A percentile compares a stretch with the other conserved stretches of the same genome.
Conservation (phyloP, 2,888 invertebrate genomes). For the Sphaerophoria taeniata region DNA sequence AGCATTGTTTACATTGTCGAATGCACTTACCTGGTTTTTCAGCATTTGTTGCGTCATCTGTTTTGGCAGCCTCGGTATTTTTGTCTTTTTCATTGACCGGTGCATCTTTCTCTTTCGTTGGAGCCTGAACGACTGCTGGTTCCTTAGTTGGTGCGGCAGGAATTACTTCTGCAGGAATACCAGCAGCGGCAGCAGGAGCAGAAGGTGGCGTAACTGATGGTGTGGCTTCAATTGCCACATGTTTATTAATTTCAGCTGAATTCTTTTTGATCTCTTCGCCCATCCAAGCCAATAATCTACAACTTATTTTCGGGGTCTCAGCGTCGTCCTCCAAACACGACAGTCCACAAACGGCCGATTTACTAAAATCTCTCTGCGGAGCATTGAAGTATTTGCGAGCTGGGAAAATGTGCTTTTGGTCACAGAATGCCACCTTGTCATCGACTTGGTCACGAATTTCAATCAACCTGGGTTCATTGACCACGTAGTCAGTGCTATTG, state of each 20-base stretch:
- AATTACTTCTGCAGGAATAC: neutral
- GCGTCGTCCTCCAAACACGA: slow-evolving; percentile 1
- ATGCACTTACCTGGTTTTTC: slow-evolving; percentile 11
- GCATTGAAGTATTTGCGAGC: neutral
- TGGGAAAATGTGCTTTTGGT: slow-evolving; percentile 38
- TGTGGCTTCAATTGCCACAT: neutral
- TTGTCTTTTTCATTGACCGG: neutral
- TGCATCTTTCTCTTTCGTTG: neutral
- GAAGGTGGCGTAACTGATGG: neutral
- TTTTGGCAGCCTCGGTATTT: neutral
- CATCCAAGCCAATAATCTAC: slow-evolving; percentile 54
- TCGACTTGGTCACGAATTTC: slow-evolving; percentile 18
- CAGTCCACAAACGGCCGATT: slow-evolving; percentile 4
- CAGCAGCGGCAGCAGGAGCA: neutral
- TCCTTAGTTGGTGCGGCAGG: neutral
- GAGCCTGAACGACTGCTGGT: neutral
- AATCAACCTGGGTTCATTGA: slow-evolving; percentile 1
- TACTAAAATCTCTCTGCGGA: neutral
- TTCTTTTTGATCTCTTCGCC: slow-evolving; percentile 23
- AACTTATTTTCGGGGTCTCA: slow-evolving; percentile 31
- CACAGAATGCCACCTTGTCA: slow-evolving; percentile 17
- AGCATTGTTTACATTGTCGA: neutral
- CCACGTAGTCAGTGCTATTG: slow-evolving; percentile 31
- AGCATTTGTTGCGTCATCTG: neutral
- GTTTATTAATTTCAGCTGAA: too few species aligned